Percentiles rank a stretch among this genome's conserved stretches.
These are phyloP conservation scores for Isichthys henryi DNA, from an alignment of 2,113 vertebrate genomes.

Conservation along the genomic window DNA sequence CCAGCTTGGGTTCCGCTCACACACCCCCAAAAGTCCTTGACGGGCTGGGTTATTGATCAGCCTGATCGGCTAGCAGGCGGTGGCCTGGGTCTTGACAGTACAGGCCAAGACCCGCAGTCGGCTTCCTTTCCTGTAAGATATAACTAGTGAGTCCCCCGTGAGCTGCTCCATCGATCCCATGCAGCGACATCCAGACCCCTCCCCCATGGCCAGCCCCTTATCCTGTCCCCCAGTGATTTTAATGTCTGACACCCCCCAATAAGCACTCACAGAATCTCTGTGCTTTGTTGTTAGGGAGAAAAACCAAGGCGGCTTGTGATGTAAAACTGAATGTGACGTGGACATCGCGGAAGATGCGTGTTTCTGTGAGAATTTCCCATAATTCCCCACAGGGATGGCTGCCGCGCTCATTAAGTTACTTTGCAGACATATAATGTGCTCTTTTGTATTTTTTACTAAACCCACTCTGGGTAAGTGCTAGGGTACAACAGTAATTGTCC, in stretches of 20 bases:
- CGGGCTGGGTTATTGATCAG: neutral
- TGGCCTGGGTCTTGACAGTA: neutral
- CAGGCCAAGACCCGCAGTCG: neutral
- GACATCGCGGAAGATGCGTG: neutral
- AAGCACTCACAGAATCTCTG: neutral
- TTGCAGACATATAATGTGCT: neutral
- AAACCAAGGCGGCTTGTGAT: neutral
- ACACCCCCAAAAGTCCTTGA: neutral
- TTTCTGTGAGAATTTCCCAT: neutral
- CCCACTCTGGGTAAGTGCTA: neutral
- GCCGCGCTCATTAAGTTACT: neutral
- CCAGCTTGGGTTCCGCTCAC: neutral
- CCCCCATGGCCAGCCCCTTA: neutral
- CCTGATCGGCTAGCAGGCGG: neutral
- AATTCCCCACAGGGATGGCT: neutral
- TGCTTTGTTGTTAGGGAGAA: neutral
- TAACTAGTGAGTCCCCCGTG: neutral
- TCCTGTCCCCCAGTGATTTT: neutral
- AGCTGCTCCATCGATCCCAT: neutral
- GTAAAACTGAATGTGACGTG: neutral
- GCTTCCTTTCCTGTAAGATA: neutral
- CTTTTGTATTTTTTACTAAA: neutral
- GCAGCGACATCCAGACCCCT: neutral
- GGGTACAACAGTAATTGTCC: neutral
- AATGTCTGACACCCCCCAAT: neutral